Percentiles rank a stretch among this genome's conserved stretches.
These are phyloP conservation scores for Nephrotoma guestfalica DNA, from an alignment of 2,888 invertebrate genomes.

Conservation along the genomic window DNA sequence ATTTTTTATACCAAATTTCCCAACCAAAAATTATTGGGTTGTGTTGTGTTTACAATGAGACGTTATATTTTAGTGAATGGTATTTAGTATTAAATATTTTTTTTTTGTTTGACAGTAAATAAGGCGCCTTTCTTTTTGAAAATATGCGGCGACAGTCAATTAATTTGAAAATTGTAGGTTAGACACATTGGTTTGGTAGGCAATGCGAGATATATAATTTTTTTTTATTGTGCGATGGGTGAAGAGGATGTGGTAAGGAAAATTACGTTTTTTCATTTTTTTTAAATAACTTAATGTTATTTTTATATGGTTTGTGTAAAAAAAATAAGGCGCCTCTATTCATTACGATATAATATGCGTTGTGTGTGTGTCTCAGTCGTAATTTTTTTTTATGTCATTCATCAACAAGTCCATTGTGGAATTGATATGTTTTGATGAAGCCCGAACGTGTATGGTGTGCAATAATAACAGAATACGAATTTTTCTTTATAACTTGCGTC, in stretches of 20 bases:
- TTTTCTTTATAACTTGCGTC: no score
- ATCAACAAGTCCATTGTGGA: not conserved
- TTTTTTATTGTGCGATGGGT: not conserved
- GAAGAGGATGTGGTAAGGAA: not conserved
- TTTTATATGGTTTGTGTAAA: not conserved
- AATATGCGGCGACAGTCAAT: not conserved
- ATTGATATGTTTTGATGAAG: not conserved
- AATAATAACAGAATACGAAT: no score
- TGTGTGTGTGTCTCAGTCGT: not conserved
- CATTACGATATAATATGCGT: not conserved
- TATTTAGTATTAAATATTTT: not conserved
- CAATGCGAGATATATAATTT: not conserved
- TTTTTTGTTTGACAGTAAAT: not conserved
- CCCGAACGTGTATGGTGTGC: no score
- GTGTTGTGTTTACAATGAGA: not conserved
- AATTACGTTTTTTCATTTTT: not conserved
- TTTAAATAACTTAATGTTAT: not conserved
- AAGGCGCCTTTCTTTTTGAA: not conserved
- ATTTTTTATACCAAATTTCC: not conserved
- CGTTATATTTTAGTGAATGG: not conserved
- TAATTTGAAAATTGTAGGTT: not conserved
- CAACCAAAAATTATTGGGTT: not conserved
- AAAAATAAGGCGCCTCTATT: not conserved
- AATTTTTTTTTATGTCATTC: not conserved
- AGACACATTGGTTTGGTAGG: not conserved